Evolutionary conservation across 2,797 vertebrate species (phyloP).

Genomic region (Megalops cyprinoides): DNA sequence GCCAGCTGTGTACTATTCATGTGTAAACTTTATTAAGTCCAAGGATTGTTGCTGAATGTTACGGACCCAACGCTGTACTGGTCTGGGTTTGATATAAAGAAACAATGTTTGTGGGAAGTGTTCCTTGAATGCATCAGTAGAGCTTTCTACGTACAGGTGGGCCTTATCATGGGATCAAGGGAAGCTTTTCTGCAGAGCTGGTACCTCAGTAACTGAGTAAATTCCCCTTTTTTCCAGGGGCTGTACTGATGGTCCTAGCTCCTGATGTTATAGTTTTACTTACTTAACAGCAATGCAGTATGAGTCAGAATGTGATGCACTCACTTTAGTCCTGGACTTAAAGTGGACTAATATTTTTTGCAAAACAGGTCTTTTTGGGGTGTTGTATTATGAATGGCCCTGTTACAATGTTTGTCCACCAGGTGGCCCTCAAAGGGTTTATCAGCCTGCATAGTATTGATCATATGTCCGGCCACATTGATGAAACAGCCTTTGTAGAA

Average conservation of each 20-base stretch:
- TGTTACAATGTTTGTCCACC: not conserved
- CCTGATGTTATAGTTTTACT: not conserved
- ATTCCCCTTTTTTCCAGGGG: not conserved
- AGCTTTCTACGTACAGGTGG: not conserved
- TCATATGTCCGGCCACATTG: not conserved
- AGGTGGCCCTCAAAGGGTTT: not conserved
- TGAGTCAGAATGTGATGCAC: not conserved
- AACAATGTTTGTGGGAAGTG: not conserved
- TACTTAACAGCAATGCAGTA: not conserved
- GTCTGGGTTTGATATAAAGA: conserved; percentile 5
- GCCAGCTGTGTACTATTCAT: not conserved
- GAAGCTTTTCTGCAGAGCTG: not conserved
- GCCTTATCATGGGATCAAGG: conserved; percentile 4
- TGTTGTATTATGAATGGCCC: not conserved
- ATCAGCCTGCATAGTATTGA: not conserved
- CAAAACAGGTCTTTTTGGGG: not conserved
- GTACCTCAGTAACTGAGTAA: not conserved
- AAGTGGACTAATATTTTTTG: not conserved
- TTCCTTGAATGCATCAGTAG: not conserved
- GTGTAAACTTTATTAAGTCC: not conserved
- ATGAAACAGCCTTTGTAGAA: not conserved
- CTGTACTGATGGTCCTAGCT: not conserved
- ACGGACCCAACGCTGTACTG: not conserved
- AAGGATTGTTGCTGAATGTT: not conserved
- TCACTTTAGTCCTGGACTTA: not conserved